These are phyloP conservation scores for Heteromurus nitidus DNA, from an alignment of 2,888 invertebrate genomes.

Conservation along the genomic window DNA sequence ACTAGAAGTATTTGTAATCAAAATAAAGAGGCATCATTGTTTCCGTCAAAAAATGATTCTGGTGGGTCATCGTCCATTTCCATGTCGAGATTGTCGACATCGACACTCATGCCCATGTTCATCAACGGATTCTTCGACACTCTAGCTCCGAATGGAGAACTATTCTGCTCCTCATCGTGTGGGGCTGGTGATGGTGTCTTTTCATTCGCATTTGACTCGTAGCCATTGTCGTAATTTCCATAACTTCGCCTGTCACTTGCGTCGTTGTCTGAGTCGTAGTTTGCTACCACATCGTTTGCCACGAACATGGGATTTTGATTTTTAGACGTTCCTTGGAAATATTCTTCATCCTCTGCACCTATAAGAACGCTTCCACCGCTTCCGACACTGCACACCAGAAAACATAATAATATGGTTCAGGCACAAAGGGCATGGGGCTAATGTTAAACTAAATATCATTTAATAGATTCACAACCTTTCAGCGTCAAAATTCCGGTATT, in stretches of 20 bases:
- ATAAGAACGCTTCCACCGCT: slow-evolving; percentile 82
- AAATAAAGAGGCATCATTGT: neutral
- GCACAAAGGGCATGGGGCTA: neutral
- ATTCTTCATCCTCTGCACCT: slow-evolving; percentile 82
- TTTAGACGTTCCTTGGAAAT: slow-evolving; percentile 76
- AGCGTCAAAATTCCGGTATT: slow-evolving; percentile 78
- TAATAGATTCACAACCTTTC: slow-evolving; percentile 76
- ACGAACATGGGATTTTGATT: slow-evolving; percentile 41
- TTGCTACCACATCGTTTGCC: slow-evolving; percentile 35
- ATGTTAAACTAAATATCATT: neutral
- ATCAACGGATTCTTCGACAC: slow-evolving; percentile 2
- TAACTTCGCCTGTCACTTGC: neutral
- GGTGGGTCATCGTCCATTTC: neutral
- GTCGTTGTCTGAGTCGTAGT: slow-evolving; percentile 44
- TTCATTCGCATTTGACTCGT: neutral
- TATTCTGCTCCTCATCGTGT: neutral
- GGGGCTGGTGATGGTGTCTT: neutral
- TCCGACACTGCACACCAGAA: slow-evolving; percentile 77
- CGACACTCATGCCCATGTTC: slow-evolving; percentile 15
- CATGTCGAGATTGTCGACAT: neutral
- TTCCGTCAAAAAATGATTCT: neutral
- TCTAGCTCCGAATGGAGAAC: slow-evolving; percentile 18
- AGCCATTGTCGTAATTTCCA: slow-evolving; percentile 7
- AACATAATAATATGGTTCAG: no score
- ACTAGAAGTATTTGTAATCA: no score